These are phyloP conservation scores for Phalanger gymnotis DNA, from an alignment of 2,797 vertebrate genomes.

Conservation along the genomic window DNA sequence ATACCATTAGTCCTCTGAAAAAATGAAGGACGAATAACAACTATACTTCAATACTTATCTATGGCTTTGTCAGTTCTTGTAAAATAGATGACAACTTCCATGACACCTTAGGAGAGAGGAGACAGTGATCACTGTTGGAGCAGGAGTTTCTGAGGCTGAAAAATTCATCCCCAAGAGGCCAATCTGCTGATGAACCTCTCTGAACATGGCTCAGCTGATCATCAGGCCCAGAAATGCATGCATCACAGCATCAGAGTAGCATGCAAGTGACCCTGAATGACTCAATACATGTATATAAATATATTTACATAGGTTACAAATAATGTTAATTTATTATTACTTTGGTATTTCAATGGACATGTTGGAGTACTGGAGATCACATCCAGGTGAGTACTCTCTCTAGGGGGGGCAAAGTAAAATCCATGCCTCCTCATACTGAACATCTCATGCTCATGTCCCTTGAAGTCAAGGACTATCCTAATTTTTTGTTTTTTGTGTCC, in stretches of 20 bases:
- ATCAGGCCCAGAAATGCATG: neutral
- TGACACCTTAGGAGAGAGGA: no score
- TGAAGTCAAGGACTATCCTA: neutral
- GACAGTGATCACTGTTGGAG: neutral
- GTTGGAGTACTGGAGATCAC: neutral
- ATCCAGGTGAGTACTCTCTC: neutral
- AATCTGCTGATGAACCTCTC: neutral
- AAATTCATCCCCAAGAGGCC: neutral
- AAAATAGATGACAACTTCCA: neutral
- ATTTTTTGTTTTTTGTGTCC: neutral
- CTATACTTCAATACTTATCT: neutral
- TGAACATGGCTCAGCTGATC: neutral
- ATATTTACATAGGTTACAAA: no score
- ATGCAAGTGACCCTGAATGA: neutral
- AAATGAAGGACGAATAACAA: neutral
- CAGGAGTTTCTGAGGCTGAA: neutral
- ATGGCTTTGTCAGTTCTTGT: neutral
- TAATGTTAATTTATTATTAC: neutral
- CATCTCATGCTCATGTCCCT: neutral
- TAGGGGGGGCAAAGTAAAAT: neutral
- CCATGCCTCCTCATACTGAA: neutral
- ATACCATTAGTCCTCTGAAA: neutral
- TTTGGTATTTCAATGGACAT: neutral
- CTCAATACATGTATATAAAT: neutral
- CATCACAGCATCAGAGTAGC: neutral